A percentile compares a stretch with the other conserved stretches of the same genome.
phyloP scores from a whole-genome alignment of 2,797 vertebrate species.

The Cheirogaleus major region DNA sequence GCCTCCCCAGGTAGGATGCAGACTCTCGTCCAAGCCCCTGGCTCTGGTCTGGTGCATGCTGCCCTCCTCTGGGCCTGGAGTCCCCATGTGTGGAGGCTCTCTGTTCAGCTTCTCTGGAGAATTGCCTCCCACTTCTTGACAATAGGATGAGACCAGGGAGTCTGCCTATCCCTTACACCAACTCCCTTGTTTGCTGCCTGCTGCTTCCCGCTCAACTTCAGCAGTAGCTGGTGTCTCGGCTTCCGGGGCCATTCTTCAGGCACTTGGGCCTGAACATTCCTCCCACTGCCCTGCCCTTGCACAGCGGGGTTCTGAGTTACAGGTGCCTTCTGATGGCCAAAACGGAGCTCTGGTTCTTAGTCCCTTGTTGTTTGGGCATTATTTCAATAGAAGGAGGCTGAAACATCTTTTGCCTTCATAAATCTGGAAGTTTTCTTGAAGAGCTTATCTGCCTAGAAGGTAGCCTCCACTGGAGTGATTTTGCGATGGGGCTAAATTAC shows the following conservation, averaged over 20 bases:
- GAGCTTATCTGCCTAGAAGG: background rate
- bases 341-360: background rate
- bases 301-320: background rate
- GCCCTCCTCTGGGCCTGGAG: background rate
- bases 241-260: background rate
- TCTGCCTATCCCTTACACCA: rapidly evolving
- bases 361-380: background rate
- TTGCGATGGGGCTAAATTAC: background rate
- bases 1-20: rapidly evolving
- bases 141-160: too few relatives aligned
- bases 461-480: background rate
- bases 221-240: background rate
- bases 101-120: background rate
- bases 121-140: background rate
- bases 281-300: background rate
- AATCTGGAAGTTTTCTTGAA: background rate
- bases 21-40: rapidly evolving
- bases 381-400: background rate
- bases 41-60: background rate
- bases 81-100: background rate
- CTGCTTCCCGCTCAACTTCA: background rate
- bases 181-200: background rate
- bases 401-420: background rate
- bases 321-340: background rate
- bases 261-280: background rate